Evolutionary conservation across 2,113 vertebrate species (phyloP), one percentile per base, ranked within the genome.

Genomic region (Psilopsiagon aymara): DNA sequence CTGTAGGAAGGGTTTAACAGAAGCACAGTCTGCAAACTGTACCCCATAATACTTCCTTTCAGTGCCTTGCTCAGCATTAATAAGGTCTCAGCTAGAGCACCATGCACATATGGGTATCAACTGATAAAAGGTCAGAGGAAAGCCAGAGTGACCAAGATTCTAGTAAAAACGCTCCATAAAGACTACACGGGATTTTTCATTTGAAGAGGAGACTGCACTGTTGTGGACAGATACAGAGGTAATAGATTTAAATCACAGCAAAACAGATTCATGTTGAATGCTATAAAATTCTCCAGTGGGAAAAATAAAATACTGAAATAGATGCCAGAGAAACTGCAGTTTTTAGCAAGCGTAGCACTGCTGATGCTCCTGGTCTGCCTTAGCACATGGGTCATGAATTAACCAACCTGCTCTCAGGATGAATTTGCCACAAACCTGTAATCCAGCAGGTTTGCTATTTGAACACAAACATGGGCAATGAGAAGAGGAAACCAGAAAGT

Each of bases 111-210:
- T 6, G 25, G 47, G 7, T 47, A 64, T 8, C 17, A 47, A 5
- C 2, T 2, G 19, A 43, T 2, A 5, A 79, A 77, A 86, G 47
- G 47, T 35, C 39, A 43, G 53, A 77, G 53, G n/a, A 91, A 68
- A 64, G 13, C 16, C 59, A 85, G 29, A 73, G 77, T 1, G 4
- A 53, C 37, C 20, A 53, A 73, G 19, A 59, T 35, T 6, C 39
- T 21, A 39, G n/a, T 23, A 53, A 91, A 82, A 88, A 18, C 28
- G n/a, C 28, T 66, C 17, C 43, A 63, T 29, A 59, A 67, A 63
- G 33, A 37, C 37, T 41, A 25, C 2, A 1, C 2, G 5, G 13
- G 23, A 4, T 0, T 6, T 69, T 52, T 37, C 23, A 52, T 15
- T 67, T 43, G 78, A 55, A 77, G 44, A 87, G 67, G 53, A 85